phyloP scores from a whole-genome alignment of 2,797 vertebrate genomes.

The Poeciliopsis presidionis region DNA sequence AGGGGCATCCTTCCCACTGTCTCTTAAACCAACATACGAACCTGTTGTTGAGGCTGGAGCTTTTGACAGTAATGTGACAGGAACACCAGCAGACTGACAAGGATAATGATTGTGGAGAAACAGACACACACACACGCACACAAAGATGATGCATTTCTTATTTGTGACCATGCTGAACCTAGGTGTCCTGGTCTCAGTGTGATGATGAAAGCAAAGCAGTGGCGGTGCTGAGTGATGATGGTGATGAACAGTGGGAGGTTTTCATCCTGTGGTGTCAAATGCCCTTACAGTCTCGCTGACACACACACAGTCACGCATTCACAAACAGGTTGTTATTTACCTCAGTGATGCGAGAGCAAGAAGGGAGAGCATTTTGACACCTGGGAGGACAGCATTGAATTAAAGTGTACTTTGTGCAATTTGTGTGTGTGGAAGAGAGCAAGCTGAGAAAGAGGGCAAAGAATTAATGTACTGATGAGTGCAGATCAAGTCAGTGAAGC shows the following conservation, averaged over 20 bases:
- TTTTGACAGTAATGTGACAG: constrained; percentile 60
- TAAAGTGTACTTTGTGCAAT: constrained; percentile 29
- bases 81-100: constrained; percentile 48
- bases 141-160: constrained; percentile 43
- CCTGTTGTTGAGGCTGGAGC: constrained; percentile 49
- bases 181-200: constrained; percentile 48
- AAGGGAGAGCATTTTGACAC: constrained; percentile 48
- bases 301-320: constrained; percentile 1
- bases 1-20: constrained; percentile 16
- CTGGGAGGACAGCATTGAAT: constrained; percentile 44
- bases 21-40: constrained; percentile 40
- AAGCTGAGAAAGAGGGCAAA: constrained; percentile 2
- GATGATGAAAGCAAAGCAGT: constrained; percentile 68
- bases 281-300: constrained; percentile 6
- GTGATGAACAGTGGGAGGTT: constrained; percentile 62
- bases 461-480: constrained; percentile 41
- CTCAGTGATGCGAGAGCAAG: constrained; percentile 33
- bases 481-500: constrained; percentile 17
- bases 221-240: constrained; percentile 53
- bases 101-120: constrained; percentile 52
- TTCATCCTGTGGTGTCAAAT: constrained; percentile 44
- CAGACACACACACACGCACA: neutral
- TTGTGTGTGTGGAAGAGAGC: neutral
- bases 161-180: constrained; percentile 56
- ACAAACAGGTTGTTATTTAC: constrained; percentile 60